Conservation (phyloP, 2,113 vertebrate species). For the Turnix velox region DNA sequence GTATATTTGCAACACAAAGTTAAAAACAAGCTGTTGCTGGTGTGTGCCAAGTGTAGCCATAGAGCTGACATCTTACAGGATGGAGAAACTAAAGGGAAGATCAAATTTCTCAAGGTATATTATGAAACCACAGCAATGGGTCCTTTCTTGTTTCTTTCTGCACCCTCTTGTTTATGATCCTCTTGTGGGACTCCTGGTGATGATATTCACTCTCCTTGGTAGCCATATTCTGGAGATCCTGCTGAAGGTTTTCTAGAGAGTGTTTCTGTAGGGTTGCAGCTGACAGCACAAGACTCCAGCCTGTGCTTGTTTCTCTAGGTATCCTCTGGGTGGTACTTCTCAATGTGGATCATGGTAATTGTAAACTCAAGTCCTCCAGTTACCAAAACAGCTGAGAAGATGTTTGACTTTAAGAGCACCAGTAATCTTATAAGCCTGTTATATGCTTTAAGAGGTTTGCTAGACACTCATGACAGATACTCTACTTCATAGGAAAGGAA, state of each 20-base stretch:
- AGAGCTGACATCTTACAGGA: not conserved
- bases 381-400: not conserved
- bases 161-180: not conserved
- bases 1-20: not conserved
- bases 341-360: not conserved
- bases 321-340: not conserved
- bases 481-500: not conserved
- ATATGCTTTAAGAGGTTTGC: not conserved
- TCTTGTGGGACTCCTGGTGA: accelerated
- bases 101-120: not conserved
- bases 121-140: not conserved
- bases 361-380: not conserved
- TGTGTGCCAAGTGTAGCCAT: not conserved
- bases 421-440: not conserved
- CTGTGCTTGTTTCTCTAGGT: not conserved
- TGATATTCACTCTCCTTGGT: not conserved
- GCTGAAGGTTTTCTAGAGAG: not conserved
- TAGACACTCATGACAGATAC: not conserved
- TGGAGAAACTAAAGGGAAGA: not conserved
- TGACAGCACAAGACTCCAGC: not conserved
- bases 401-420: not conserved
- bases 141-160: not conserved
- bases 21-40: not conserved
- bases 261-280: not conserved
- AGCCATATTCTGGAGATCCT: not conserved